phyloP scores from a whole-genome alignment of 2,888 invertebrate species.

The Drosophila vallismaia region DNA sequence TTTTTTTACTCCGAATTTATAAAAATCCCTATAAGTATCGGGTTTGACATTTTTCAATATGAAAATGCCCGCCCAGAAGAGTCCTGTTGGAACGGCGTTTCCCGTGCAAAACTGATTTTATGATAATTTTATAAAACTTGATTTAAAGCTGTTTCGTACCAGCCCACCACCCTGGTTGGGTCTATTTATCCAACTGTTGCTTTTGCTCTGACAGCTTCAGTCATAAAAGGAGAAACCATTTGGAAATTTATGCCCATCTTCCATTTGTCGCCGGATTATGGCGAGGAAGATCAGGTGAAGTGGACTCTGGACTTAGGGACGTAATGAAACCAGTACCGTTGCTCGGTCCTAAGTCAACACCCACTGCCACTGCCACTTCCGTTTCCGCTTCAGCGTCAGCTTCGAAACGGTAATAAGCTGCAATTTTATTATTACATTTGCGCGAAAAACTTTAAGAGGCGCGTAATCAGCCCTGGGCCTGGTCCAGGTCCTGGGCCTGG shows the following conservation, averaged over 20 bases:
- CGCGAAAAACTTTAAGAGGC: constrained; percentile 20
- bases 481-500: constrained; percentile 26
- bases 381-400: constrained; percentile 27
- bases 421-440: constrained; percentile 63
- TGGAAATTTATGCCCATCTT: constrained; percentile 10
- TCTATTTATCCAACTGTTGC: constrained; percentile 36
- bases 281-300: constrained; percentile 45
- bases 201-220: constrained; percentile 18
- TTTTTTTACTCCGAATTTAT: too few relatives aligned
- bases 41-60: too few relatives aligned
- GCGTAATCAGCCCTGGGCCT: constrained; percentile 26
- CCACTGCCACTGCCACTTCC: constrained; percentile 26
- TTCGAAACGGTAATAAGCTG: constrained; percentile 63
- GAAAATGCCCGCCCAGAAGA: too few relatives aligned
- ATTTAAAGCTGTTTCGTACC: background rate
- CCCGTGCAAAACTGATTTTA: too few relatives aligned
- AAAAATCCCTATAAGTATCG: too few relatives aligned
- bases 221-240: constrained; percentile 32
- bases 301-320: constrained; percentile 56
- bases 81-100: background rate
- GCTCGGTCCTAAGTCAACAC: constrained; percentile 66
- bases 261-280: constrained; percentile 45
- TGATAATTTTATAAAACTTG: background rate
- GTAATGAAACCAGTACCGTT: constrained; percentile 51
- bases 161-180: background rate